A percentile compares a stretch with the other conserved stretches of the same genome.
Conservation (phyloP, 2,797 vertebrate genomes). For the Acrossocheilus wenchowensis region DNA sequence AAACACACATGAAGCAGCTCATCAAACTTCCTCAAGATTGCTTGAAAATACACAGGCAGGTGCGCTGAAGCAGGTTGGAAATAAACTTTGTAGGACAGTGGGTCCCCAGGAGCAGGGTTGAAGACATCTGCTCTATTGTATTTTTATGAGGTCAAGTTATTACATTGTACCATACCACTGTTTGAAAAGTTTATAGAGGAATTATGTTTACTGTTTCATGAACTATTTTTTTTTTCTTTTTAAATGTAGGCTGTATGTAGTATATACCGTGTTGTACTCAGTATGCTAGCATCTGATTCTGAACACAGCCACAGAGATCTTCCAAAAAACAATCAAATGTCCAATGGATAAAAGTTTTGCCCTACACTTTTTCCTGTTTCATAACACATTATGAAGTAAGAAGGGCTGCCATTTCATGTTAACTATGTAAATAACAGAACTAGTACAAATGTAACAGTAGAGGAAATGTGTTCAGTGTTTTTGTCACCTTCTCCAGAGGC, state of each 20-base stretch:
- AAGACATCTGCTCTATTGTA: neutral
- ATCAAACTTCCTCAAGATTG: no score
- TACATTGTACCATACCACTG: neutral
- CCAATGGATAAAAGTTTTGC: neutral
- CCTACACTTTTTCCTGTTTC: neutral
- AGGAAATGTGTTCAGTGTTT: slow-evolving; percentile 35
- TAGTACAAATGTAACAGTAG: neutral
- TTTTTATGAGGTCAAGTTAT: neutral
- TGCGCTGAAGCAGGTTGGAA: no score
- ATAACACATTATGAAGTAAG: neutral
- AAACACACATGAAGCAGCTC: no score
- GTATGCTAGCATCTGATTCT: neutral
- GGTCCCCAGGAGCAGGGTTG: no score
- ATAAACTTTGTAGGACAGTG: no score
- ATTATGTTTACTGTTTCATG: neutral
- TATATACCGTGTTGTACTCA: neutral
- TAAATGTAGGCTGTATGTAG: neutral
- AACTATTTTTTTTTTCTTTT: neutral
- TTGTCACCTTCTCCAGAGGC: slow-evolving; percentile 29
- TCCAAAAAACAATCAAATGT: neutral
- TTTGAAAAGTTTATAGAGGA: neutral
- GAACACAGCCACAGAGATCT: neutral
- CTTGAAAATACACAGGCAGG: no score
- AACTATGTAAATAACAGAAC: neutral
- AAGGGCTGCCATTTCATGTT: neutral